Evolutionary conservation across 2,797 vertebrate genomes (phyloP).

Genomic region (Malurus splendens): DNA sequence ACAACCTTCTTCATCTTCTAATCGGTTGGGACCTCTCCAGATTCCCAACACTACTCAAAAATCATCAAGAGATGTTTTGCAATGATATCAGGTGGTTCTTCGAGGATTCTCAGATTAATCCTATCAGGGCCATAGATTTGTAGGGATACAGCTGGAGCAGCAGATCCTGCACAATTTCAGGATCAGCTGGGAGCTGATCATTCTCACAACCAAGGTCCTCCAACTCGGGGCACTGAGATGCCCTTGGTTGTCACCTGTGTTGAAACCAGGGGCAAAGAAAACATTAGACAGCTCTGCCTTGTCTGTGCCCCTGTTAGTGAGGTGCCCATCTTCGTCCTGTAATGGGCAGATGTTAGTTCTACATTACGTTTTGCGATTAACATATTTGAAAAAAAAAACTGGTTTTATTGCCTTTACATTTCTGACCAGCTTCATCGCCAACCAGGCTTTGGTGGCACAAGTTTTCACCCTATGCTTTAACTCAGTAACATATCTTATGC

Average conservation of each 20-base stretch:
- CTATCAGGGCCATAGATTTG: neutral
- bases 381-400: neutral
- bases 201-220: neutral
- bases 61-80: neutral
- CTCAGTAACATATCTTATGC: neutral
- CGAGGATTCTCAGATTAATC: neutral
- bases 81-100: neutral
- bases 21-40: neutral
- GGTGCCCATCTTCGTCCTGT: neutral
- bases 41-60: neutral
- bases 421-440: neutral
- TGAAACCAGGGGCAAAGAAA: neutral
- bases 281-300: neutral
- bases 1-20: fast-evolving
- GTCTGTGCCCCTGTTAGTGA: neutral
- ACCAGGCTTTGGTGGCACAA: fast-evolving
- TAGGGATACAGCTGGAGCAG: neutral
- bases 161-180: neutral
- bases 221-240: fast-evolving
- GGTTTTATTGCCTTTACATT: neutral
- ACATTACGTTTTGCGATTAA: neutral
- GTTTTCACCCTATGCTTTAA: neutral
- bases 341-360: neutral
- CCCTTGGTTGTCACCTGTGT: neutral
- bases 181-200: neutral